A percentile compares a stretch with the other conserved stretches of the same genome.
Evolutionary conservation across 2,113 vertebrate species (phyloP).

Genomic region (Eulacestoma nigropectus): DNA sequence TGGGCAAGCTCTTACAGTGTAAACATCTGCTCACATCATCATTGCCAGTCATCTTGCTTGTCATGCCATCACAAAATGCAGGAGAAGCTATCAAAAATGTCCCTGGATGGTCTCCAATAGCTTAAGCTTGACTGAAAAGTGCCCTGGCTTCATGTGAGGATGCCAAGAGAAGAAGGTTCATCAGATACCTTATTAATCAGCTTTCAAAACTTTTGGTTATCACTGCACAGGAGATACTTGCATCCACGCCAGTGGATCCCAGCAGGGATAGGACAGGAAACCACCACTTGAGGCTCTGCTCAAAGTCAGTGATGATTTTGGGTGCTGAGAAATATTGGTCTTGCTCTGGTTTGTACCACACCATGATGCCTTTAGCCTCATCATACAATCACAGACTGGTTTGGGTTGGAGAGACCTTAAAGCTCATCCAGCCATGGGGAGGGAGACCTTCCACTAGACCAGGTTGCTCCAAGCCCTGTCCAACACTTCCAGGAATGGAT

Average conservation of each 20-base stretch:
- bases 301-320: not conserved
- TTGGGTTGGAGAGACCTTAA: not conserved
- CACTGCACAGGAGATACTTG: not conserved
- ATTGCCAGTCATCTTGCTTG: not conserved
- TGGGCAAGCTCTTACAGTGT: fast-evolving
- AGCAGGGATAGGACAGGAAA: not conserved
- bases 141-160: not conserved
- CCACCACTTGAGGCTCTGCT: not conserved
- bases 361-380: not conserved
- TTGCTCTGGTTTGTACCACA: not conserved
- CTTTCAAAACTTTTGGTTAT: not conserved
- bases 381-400: not conserved
- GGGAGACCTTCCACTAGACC: not conserved
- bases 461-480: not conserved
- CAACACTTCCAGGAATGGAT: not conserved
- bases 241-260: too few species aligned
- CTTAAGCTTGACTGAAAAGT: not conserved
- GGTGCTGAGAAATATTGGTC: not conserved
- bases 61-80: not conserved
- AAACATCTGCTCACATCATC: fast-evolving
- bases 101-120: not conserved
- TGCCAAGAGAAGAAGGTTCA: not conserved
- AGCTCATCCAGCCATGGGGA: not conserved
- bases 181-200: not conserved
- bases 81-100: not conserved